These are phyloP conservation scores for Desoria tigrina DNA, from an alignment of 2,888 invertebrate species.

Conservation along the genomic window DNA sequence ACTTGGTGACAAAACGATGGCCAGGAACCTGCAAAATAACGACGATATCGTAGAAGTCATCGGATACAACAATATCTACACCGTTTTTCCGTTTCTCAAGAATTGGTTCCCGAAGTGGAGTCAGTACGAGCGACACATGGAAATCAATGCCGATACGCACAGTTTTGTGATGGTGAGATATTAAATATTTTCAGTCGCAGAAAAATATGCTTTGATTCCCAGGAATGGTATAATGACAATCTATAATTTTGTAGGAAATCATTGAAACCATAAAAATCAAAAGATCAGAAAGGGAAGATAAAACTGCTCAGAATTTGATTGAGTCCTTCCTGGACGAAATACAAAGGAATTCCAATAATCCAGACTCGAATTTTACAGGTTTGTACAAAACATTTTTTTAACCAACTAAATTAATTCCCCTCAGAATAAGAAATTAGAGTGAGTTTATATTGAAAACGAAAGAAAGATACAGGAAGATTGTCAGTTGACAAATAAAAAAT, in stretches of 20 bases:
- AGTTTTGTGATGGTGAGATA: not conserved
- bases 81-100: conserved; percentile 8
- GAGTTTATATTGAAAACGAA: no score
- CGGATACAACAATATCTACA: not conserved
- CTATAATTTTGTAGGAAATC: conserved; percentile 11
- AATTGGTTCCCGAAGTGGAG: conserved; percentile 10
- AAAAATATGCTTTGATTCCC: no score
- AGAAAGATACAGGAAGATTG: no score
- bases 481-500: no score
- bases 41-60: conserved; percentile 2
- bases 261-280: not conserved
- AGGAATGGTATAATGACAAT: no score
- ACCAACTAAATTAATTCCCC: no score
- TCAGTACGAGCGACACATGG: conserved; percentile 1
- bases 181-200: no score
- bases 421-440: no score
- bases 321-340: conserved; percentile 13
- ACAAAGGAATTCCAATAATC: not conserved
- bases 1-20: not conserved
- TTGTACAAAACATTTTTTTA: no score
- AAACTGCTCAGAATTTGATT: not conserved
- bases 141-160: not conserved
- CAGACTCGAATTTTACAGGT: no score
- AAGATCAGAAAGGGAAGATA: not conserved
- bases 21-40: not conserved